Evolutionary conservation across 2,113 vertebrate genomes (phyloP).

Genomic region (Protobothrops flavoviridis): DNA sequence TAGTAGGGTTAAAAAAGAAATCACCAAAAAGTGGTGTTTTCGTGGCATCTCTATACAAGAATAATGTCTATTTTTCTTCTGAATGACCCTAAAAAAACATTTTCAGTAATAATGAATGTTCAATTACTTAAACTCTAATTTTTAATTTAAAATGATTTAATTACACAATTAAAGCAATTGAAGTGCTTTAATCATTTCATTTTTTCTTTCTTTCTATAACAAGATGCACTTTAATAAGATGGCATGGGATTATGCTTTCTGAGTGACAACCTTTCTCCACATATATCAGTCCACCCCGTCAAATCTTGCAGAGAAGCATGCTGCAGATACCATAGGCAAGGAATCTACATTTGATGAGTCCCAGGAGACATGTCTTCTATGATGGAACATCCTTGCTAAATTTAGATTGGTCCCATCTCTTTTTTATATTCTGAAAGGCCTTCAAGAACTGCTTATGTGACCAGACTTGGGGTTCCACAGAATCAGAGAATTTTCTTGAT

Average conservation of each 20-base stretch:
- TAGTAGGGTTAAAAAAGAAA: not conserved
- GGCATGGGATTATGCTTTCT: not conserved
- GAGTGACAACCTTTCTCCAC: not conserved
- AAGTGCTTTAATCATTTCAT: not conserved
- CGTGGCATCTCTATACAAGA: not conserved
- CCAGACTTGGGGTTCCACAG: not conserved
- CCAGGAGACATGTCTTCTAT: not conserved
- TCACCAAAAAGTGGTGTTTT: not conserved
- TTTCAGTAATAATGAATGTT: not conserved
- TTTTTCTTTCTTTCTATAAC: not conserved
- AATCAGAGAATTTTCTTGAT: not conserved
- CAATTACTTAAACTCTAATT: not conserved
- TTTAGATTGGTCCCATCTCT: not conserved
- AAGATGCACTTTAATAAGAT: not conserved
- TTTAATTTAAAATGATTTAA: not conserved
- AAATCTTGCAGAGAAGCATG: not conserved
- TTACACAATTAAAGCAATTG: not conserved
- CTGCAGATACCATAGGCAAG: not conserved
- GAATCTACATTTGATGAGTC: not conserved
- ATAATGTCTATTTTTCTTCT: not conserved
- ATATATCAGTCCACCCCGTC: not conserved
- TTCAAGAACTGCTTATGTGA: not conserved
- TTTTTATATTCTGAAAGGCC: not conserved
- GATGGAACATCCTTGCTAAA: not conserved
- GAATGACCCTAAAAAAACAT: not conserved